Percentiles rank a stretch among this genome's conserved stretches.
These are phyloP conservation scores for Azorinus chamasolen DNA, from an alignment of 2,888 invertebrate species.

Conservation along the genomic window DNA sequence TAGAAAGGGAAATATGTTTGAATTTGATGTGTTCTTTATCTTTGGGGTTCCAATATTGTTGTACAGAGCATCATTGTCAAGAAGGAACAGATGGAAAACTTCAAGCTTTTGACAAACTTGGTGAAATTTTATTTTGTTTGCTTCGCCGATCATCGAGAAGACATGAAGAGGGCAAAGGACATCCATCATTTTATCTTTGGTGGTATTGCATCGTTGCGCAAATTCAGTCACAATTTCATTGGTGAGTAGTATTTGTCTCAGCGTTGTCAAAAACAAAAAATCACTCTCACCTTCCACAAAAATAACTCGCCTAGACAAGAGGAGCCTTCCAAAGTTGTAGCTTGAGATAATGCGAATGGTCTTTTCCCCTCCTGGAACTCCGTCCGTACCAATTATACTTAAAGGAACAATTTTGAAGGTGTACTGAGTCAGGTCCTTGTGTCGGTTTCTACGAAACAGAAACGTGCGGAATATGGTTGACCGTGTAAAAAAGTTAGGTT, in stretches of 20 bases:
- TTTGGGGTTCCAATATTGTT: no score
- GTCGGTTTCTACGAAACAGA: neutral
- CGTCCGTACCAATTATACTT: no score
- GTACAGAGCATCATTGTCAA: constrained; percentile 12
- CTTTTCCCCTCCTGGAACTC: constrained; percentile 1
- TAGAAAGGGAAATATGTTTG: no score
- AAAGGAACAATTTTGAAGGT: no score
- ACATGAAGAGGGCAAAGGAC: constrained; percentile 9
- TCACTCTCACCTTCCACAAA: constrained; percentile 21
- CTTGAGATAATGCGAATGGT: constrained; percentile 7
- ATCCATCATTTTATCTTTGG: neutral
- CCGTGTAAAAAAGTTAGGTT: constrained; percentile 1
- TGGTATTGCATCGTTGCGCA: neutral
- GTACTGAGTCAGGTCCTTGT: no score
- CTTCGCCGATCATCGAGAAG: constrained; percentile 4
- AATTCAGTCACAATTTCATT: neutral
- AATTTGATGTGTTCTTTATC: no score
- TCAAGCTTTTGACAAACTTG: constrained; percentile 1
- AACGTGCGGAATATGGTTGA: neutral
- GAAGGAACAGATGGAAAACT: constrained; percentile 3
- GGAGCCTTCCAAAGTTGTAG: constrained; percentile 2
- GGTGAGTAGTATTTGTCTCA: constrained; percentile 8
- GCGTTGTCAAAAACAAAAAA: neutral
- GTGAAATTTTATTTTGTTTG: neutral
- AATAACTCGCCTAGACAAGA: constrained; percentile 14